A percentile compares a stretch with the other conserved stretches of the same genome.
Conservation (phyloP, 1,140 invertebrate genomes). For the Drosophila tani region DNA sequence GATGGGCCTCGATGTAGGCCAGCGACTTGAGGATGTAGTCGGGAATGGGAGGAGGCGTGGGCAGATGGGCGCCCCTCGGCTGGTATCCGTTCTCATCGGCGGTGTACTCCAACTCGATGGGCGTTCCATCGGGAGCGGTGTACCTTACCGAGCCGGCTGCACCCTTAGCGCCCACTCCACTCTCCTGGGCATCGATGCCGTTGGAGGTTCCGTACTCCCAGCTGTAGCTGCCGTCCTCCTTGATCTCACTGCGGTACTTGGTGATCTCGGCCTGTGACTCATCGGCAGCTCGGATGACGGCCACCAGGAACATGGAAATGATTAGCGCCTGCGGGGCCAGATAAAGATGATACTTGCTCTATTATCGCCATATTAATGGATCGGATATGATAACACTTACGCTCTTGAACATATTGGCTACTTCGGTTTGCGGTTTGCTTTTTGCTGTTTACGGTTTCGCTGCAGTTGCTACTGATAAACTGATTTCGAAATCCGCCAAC, state of each 20-base stretch:
- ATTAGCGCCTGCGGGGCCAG: slow-evolving; percentile 41
- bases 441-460: slow-evolving; percentile 3
- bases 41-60: slow-evolving; percentile 93
- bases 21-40: slow-evolving; percentile 87
- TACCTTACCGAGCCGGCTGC: slow-evolving; percentile 40
- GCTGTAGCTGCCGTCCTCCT: slow-evolving; percentile 86
- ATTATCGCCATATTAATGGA: slow-evolving; percentile 2
- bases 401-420: slow-evolving; percentile 54
- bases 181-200: slow-evolving; percentile 87
- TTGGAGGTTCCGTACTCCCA: slow-evolving; percentile 87
- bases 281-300: slow-evolving; percentile 49
- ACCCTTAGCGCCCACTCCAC: slow-evolving; percentile 76
- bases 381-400: slow-evolving; percentile 41
- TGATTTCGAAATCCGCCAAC: slow-evolving; percentile 50
- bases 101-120: slow-evolving; percentile 87
- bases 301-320: slow-evolving; percentile 48
- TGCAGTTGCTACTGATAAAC: slow-evolving; percentile 56
- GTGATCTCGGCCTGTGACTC: slow-evolving; percentile 64
- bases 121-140: slow-evolving; percentile 85
- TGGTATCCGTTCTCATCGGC: slow-evolving; percentile 93
- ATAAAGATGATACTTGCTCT: neutral
- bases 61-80: slow-evolving; percentile 89
- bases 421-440: neutral
- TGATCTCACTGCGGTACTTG: slow-evolving; percentile 86
- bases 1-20: slow-evolving; percentile 86